Percentiles rank a stretch among this genome's conserved stretches.
These are phyloP conservation scores for Encarsia formosa DNA, from an alignment of 2,888 invertebrate genomes.

Conservation along the genomic window DNA sequence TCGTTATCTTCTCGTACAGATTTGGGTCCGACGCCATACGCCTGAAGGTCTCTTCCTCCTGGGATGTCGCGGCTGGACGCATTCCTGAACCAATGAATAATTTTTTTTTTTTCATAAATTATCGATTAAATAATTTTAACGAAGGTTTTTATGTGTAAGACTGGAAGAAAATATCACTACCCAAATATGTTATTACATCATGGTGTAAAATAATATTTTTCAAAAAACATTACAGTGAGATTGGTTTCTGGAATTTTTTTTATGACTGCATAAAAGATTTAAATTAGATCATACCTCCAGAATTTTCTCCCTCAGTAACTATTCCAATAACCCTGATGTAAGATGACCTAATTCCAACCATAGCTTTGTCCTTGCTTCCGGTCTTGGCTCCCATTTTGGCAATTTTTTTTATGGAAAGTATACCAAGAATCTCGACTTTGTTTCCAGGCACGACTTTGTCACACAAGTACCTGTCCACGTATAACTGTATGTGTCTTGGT, in stretches of 20 bases:
- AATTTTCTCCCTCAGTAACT: slow-evolving; percentile 76
- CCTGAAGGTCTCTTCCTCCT: slow-evolving; percentile 79
- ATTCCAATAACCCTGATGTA: slow-evolving; percentile 94
- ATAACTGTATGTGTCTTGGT: slow-evolving; percentile 92
- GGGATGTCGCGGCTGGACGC: slow-evolving; percentile 54
- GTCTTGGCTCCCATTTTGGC: slow-evolving; percentile 61
- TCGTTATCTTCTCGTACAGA: slow-evolving; percentile 82
- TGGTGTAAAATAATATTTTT: background rate
- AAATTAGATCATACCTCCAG: slow-evolving; percentile 58
- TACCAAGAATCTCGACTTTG: slow-evolving; percentile 85
- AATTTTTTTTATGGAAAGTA: slow-evolving; percentile 92
- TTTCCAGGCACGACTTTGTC: slow-evolving; percentile 96
- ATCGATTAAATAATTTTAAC: background rate
- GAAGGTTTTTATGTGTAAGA: background rate
- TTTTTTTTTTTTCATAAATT: too few species aligned
- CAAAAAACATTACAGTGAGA: slow-evolving; percentile 1
- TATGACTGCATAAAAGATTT: background rate
- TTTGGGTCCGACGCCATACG: slow-evolving; percentile 80
- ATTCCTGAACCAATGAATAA: slow-evolving; percentile 32
- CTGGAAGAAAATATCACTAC: background rate
- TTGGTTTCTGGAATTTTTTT: background rate
- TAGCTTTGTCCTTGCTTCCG: slow-evolving; percentile 70
- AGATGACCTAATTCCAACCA: slow-evolving; percentile 88
- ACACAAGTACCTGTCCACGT: slow-evolving; percentile 89
- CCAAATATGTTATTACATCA: background rate